Conservation (phyloP, 1,140 invertebrate genomes). For the Drosophila watanabei region DNA sequence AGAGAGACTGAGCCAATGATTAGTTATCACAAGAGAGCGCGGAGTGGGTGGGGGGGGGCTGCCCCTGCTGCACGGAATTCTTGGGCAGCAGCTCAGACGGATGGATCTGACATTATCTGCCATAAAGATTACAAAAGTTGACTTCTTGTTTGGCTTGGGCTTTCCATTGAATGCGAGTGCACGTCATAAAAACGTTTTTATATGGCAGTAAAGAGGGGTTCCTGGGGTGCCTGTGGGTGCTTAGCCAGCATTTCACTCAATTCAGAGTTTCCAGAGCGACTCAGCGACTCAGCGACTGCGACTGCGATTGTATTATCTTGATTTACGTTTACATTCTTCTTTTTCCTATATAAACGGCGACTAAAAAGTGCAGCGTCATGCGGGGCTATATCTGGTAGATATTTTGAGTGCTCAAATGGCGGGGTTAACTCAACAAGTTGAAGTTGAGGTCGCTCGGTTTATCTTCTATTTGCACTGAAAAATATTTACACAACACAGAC, state of each 20-base stretch:
- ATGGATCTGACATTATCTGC: slow-evolving; percentile 82
- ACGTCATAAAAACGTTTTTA: slow-evolving; percentile 77
- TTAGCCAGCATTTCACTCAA: slow-evolving; percentile 50
- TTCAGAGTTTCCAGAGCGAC: slow-evolving; percentile 59
- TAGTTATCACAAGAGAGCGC: slow-evolving; percentile 46
- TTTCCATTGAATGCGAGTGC: slow-evolving; percentile 55
- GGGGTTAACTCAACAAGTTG: slow-evolving; percentile 49
- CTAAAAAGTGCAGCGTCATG: slow-evolving; percentile 71
- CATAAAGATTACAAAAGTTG: slow-evolving; percentile 80
- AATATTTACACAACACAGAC: slow-evolving; percentile 79
- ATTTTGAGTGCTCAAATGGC: slow-evolving; percentile 12
- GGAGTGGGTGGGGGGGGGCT: slow-evolving; percentile 24
- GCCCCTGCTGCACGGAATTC: slow-evolving; percentile 13
- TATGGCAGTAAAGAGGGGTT: slow-evolving; percentile 26
- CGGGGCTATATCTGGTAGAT: slow-evolving; percentile 10
- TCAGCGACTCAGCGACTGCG: slow-evolving; percentile 59
- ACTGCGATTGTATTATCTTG: slow-evolving; percentile 77
- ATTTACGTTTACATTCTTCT: slow-evolving; percentile 72
- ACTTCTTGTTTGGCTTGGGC: slow-evolving; percentile 72
- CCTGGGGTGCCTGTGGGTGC: not conserved
- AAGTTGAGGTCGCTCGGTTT: slow-evolving; percentile 58
- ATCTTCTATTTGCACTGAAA: slow-evolving; percentile 79
- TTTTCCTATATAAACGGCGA: slow-evolving; percentile 1
- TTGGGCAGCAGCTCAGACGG: slow-evolving; percentile 21
- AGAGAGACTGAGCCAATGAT: slow-evolving; percentile 54